phyloP scores from a whole-genome alignment of 2,888 invertebrate genomes.

The Dryobotodes eremita region DNA sequence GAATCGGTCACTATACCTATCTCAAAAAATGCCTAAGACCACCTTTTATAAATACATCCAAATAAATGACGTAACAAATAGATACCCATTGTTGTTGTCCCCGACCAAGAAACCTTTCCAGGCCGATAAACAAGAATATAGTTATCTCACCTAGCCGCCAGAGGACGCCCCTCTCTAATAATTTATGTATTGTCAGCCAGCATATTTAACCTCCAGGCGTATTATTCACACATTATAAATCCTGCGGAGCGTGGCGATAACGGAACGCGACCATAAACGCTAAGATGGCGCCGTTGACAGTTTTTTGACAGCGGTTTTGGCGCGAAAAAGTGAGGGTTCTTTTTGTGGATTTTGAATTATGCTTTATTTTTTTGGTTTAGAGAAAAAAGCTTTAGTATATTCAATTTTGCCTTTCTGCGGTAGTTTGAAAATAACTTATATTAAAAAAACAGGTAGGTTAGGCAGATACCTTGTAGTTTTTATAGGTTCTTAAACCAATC shows the following conservation, averaged over 20 bases:
- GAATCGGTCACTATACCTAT: constrained; percentile 7
- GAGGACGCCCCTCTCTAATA: constrained; percentile 78
- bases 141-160: constrained; percentile 82
- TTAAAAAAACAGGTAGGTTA: neutral
- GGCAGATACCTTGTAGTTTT: neutral
- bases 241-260: constrained; percentile 86
- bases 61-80: constrained; percentile 63
- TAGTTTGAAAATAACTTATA: neutral
- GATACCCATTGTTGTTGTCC: constrained; percentile 74
- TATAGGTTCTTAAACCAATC: neutral
- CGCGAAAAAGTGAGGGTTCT: constrained; percentile 72
- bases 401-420: neutral
- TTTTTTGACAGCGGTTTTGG: constrained; percentile 84
- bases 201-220: constrained; percentile 86
- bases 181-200: constrained; percentile 88
- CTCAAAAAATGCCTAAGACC: neutral
- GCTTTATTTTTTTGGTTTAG: constrained; percentile 16
- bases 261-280: constrained; percentile 80
- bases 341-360: constrained; percentile 51
- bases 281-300: constrained; percentile 84
- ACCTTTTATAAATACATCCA: constrained; percentile 56
- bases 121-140: constrained; percentile 86
- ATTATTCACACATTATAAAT: constrained; percentile 90
- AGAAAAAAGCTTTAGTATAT: neutral
- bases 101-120: constrained; percentile 82